phyloP scores from a whole-genome alignment of 2,113 vertebrate species.

The Talpa occidentalis region DNA sequence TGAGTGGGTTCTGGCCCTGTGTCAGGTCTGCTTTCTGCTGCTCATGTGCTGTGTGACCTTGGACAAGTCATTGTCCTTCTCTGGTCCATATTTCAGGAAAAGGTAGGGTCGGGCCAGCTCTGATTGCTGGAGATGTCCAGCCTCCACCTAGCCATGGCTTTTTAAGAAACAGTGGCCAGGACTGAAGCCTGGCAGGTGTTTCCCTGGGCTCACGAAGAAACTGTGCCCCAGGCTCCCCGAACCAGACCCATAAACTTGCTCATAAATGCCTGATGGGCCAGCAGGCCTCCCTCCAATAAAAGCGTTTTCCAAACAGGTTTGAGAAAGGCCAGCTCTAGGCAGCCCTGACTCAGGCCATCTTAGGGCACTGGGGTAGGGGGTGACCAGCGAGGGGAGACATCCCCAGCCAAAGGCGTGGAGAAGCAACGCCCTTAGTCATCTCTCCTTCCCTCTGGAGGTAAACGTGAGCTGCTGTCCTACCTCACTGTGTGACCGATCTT shows the following conservation, averaged over 20 bases:
- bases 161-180: neutral
- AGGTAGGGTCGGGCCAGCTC: neutral
- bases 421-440: neutral
- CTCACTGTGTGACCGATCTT: neutral
- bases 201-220: neutral
- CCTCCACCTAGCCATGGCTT: neutral
- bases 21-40: neutral
- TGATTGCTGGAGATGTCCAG: neutral
- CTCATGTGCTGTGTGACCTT: neutral
- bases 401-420: neutral
- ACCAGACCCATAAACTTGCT: constrained; percentile 55
- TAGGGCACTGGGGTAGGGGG: neutral
- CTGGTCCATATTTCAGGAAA: neutral
- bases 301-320: neutral
- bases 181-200: neutral
- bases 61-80: neutral
- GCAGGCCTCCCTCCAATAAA: constrained; percentile 34
- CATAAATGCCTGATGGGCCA: neutral
- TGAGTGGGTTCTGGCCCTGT: neutral
- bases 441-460: neutral
- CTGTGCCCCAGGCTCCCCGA: neutral
- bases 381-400: accelerated
- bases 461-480: neutral
- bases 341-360: neutral
- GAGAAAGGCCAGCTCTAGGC: constrained; percentile 28